These are phyloP conservation scores for Nomada hirtipes DNA, from an alignment of 2,888 invertebrate genomes.

Conservation along the genomic window DNA sequence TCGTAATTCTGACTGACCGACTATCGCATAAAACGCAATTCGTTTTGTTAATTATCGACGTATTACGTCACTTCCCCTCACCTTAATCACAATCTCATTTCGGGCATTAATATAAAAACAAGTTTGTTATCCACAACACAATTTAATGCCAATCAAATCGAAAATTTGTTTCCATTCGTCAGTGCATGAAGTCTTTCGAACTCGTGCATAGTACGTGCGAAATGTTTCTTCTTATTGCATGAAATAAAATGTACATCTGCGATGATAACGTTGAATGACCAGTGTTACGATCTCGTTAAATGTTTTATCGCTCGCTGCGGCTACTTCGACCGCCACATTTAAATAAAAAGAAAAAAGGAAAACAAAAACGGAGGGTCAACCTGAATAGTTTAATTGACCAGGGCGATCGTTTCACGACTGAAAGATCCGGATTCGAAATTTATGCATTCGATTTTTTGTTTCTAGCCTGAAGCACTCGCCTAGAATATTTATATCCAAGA, in stretches of 20 bases:
- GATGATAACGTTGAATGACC: background rate
- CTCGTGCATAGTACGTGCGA: background rate
- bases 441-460: background rate
- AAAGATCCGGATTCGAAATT: slow-evolving; percentile 1
- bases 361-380: background rate
- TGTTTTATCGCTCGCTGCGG: background rate
- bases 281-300: slow-evolving; percentile 20
- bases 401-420: background rate
- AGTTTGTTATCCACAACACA: no score
- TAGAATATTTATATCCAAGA: no score
- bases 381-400: slow-evolving; percentile 12
- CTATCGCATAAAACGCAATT: no score
- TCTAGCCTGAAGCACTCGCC: no score
- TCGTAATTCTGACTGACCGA: no score
- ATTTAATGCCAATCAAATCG: background rate
- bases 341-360: no score
- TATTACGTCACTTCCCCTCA: no score
- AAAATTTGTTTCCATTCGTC: background rate
- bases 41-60: no score
- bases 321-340: background rate
- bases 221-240: background rate
- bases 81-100: no score
- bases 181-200: background rate
- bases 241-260: slow-evolving; percentile 3
- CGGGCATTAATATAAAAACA: no score